These are phyloP conservation scores for Vultur gryphus DNA, from an alignment of 2,797 vertebrate species.

Conservation along the genomic window DNA sequence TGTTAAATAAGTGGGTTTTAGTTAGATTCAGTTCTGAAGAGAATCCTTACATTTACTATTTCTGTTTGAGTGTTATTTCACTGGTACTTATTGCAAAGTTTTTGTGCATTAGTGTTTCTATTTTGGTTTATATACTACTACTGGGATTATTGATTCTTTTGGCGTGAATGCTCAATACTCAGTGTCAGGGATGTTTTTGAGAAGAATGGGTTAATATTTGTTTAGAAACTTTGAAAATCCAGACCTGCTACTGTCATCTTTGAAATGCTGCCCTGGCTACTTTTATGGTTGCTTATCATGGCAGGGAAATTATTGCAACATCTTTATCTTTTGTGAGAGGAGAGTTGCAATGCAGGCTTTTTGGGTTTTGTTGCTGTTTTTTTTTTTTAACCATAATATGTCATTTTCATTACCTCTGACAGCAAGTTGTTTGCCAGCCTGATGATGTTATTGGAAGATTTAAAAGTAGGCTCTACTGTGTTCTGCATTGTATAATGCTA, in stretches of 20 bases:
- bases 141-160: neutral
- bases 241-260: neutral
- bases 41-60: neutral
- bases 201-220: neutral
- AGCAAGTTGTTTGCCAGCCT: neutral
- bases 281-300: neutral
- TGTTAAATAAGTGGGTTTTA: neutral
- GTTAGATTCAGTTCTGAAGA: neutral
- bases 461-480: neutral
- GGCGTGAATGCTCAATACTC: neutral
- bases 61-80: neutral
- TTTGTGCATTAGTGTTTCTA: neutral
- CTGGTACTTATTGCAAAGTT: neutral
- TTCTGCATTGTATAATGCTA: neutral
- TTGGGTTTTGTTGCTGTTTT: neutral
- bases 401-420: neutral
- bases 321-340: neutral
- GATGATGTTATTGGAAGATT: neutral
- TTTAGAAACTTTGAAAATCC: neutral
- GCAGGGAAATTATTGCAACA: neutral
- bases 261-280: neutral
- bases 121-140: neutral
- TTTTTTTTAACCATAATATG: neutral
- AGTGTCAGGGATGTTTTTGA: neutral
- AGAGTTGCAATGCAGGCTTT: neutral